Evolutionary conservation across 1,140 invertebrate genomes (phyloP).

Genomic region (Hyles euphorbiae): DNA sequence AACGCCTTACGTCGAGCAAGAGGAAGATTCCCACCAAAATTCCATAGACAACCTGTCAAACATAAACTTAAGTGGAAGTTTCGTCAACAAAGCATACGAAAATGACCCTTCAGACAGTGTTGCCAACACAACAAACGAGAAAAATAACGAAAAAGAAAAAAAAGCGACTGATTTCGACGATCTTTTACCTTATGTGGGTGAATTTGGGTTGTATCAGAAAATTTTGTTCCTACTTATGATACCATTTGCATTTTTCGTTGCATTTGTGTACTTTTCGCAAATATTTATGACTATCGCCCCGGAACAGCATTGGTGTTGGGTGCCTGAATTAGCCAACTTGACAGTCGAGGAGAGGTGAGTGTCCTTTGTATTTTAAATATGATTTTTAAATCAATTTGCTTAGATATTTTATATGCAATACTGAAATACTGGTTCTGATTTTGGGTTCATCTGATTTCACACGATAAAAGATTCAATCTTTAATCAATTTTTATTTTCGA

Average conservation of each 20-base stretch:
- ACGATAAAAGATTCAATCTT: no score
- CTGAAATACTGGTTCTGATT: no score
- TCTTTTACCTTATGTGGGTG: slow-evolving; percentile 85
- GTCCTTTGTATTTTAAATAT: slow-evolving; percentile 3
- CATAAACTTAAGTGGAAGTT: slow-evolving; percentile 49
- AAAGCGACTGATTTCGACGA: slow-evolving; percentile 65
- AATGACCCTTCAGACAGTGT: slow-evolving; percentile 31
- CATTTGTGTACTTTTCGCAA: slow-evolving; percentile 91
- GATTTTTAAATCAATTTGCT: not conserved
- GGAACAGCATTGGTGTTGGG: slow-evolving; percentile 87
- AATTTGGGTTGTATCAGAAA: slow-evolving; percentile 93
- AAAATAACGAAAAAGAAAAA: slow-evolving; percentile 35
- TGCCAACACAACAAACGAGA: slow-evolving; percentile 14
- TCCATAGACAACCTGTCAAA: slow-evolving; percentile 55
- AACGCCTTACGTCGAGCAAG: slow-evolving; percentile 53
- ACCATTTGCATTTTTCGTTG: slow-evolving; percentile 89
- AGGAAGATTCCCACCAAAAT: slow-evolving; percentile 47
- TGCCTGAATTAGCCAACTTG: slow-evolving; percentile 82
- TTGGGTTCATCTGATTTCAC: no score
- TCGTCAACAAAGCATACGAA: slow-evolving; percentile 52
- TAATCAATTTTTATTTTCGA: no score
- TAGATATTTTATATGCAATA: no score
- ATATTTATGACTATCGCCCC: slow-evolving; percentile 90
- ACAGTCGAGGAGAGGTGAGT: slow-evolving; percentile 84
- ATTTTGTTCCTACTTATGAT: slow-evolving; percentile 90